Evolutionary conservation across 2,888 invertebrate genomes (phyloP), one percentile per base, ranked within the genome.

Genomic region (Fragum whitleyi): DNA sequence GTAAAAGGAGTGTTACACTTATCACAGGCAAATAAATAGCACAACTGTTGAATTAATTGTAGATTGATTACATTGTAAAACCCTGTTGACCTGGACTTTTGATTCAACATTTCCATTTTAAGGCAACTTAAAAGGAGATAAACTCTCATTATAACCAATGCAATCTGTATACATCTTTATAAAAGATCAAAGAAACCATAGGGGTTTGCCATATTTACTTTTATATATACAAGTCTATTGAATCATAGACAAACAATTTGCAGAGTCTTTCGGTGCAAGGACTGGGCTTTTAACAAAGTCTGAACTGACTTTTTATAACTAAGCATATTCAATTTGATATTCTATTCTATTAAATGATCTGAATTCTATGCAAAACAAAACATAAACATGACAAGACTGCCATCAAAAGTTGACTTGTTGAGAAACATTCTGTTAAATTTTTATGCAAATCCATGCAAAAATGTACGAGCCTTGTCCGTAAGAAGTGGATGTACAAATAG

Each of bases 41-140:
- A 23, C 62, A 71, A 71, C 81, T 71, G 55, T 53, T 72, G 72
- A 78, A 81, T 81, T 81, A 81, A 81, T 81, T 81, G 75, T 65
- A 62, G 72, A 77, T 81, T 81, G 81, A 81, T 81, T 77, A 78
- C 36, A 36, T 67, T 81, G 81, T 81, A 61, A 29, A 39, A 62
- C 67, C 74, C 71, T 75, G 77, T 74, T 81, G 81, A 81, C 81
- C 80, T 69, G 68, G 68, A n/a, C 19, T 53, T 53, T 36, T 36
- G 32, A 62, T 62, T 62, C 29, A 32, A 32, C 32, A 32, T 32
- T 16, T 32, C 62, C 62, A 62, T 62, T 62, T 32, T 62, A 16
- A 62, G 62, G 26, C 62, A 23, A 36, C n/a, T 32, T 62, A 21
- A 62, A 62, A 62, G 62, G 32, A 62, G 32, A 36, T 62, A 62